Conservation (phyloP, 2,113 vertebrate genomes). For the Laticauda laticaudata region DNA sequence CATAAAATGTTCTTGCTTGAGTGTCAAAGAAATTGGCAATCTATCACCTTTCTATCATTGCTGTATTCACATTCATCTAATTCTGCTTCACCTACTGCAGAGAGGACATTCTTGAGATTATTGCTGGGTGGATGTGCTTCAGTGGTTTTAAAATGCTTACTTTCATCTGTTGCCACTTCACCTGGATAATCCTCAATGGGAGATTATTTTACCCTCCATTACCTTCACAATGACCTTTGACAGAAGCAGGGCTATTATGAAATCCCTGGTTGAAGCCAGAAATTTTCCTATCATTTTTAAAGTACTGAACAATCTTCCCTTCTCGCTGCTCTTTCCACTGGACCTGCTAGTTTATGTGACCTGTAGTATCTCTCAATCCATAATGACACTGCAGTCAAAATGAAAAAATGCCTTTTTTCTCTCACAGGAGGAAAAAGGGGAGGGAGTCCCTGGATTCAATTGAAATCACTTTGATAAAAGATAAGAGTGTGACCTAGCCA, state of each 20-base stretch:
- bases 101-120: constrained; percentile 49
- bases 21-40: constrained; percentile 34
- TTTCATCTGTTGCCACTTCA: constrained; percentile 63
- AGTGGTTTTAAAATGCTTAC: constrained; percentile 56
- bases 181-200: constrained; percentile 43
- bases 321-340: constrained; percentile 28
- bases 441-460: constrained; percentile 48
- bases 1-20: constrained; percentile 36
- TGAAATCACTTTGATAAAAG: constrained; percentile 53
- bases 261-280: constrained; percentile 56
- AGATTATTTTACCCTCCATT: constrained; percentile 73
- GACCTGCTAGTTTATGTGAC: constrained; percentile 56
- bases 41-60: constrained; percentile 25
- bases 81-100: constrained; percentile 25
- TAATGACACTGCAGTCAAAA: constrained; percentile 55
- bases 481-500: constrained; percentile 57
- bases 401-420: constrained; percentile 44
- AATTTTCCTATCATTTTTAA: constrained; percentile 60
- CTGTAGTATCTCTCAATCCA: constrained; percentile 41
- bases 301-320: constrained; percentile 44
- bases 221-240: constrained; percentile 65
- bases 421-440: not conserved
- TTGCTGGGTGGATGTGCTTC: constrained; percentile 40
- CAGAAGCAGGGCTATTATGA: constrained; percentile 61
- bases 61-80: constrained; percentile 33